Conservation (phyloP, 2,113 vertebrate genomes). For the Chlorodrepanis virens region DNA sequence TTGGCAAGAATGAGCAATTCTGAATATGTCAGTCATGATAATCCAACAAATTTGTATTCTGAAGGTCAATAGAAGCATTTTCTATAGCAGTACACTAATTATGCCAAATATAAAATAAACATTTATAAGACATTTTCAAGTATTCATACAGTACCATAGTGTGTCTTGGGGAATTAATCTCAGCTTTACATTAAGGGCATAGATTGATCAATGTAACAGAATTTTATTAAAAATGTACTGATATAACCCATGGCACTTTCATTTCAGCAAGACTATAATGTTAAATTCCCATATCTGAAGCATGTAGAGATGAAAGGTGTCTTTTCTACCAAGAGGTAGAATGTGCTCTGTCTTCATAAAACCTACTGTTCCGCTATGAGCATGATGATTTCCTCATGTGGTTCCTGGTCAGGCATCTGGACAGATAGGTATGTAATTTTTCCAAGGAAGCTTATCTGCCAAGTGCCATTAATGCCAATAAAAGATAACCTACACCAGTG, state of each 20-base stretch:
- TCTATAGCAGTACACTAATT: slow-evolving; percentile 67
- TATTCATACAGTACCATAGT: slow-evolving; percentile 64
- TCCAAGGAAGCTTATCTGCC: neutral
- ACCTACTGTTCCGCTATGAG: neutral
- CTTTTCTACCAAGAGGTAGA: neutral
- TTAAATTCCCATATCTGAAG: neutral
- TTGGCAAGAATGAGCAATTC: slow-evolving; percentile 78
- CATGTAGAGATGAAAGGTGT: neutral
- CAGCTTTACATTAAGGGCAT: slow-evolving; percentile 65
- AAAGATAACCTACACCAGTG: neutral
- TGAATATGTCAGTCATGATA: slow-evolving; percentile 76
- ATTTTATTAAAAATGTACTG: slow-evolving; percentile 68
- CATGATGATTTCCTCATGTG: neutral
- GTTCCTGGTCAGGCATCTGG: neutral
- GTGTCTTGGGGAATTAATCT: slow-evolving; percentile 73
- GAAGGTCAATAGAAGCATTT: slow-evolving; percentile 76
- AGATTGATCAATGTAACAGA: slow-evolving; percentile 62
- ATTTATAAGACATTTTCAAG: slow-evolving; percentile 69
- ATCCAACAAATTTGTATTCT: slow-evolving; percentile 78
- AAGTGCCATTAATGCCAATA: neutral
- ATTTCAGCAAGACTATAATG: neutral
- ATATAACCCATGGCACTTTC: slow-evolving; percentile 10
- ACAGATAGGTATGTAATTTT: neutral
- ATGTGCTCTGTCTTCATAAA: neutral
- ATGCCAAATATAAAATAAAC: slow-evolving; percentile 68